phyloP scores from a whole-genome alignment of 2,113 vertebrate species.

The Pluvianellus socialis region DNA sequence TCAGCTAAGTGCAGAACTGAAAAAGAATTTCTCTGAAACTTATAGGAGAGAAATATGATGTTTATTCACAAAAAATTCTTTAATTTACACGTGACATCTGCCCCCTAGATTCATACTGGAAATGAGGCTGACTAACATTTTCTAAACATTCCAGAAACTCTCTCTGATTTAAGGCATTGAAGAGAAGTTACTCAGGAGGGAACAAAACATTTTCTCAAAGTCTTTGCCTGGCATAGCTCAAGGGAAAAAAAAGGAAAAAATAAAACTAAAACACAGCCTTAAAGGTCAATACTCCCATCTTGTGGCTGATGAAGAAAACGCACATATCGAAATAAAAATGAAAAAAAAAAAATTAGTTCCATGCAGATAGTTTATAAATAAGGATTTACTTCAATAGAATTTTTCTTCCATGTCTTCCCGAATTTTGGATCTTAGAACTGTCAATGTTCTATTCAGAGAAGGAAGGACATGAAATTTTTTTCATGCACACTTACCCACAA shows the following conservation, averaged over 20 bases:
- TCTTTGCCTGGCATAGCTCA: not conserved
- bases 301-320: slow-evolving; percentile 60
- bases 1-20: not conserved
- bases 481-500: not conserved
- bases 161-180: not conserved
- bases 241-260: fast-evolving
- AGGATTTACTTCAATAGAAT: not conserved
- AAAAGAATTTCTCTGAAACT: not conserved
- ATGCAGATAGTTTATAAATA: not conserved
- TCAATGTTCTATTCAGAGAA: not conserved
- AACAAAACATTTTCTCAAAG: not conserved
- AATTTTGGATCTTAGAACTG: not conserved
- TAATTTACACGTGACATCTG: not conserved
- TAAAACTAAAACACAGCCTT: not conserved
- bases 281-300: slow-evolving; percentile 75
- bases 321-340: not conserved
- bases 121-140: not conserved
- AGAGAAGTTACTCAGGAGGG: not conserved
- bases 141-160: not conserved
- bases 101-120: not conserved
- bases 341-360: not conserved
- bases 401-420: not conserved
- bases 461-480: not conserved
- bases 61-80: not conserved
- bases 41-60: not conserved